These are phyloP conservation scores for Eremophila alpestris DNA, from an alignment of 2,797 vertebrate genomes.

Conservation along the genomic window DNA sequence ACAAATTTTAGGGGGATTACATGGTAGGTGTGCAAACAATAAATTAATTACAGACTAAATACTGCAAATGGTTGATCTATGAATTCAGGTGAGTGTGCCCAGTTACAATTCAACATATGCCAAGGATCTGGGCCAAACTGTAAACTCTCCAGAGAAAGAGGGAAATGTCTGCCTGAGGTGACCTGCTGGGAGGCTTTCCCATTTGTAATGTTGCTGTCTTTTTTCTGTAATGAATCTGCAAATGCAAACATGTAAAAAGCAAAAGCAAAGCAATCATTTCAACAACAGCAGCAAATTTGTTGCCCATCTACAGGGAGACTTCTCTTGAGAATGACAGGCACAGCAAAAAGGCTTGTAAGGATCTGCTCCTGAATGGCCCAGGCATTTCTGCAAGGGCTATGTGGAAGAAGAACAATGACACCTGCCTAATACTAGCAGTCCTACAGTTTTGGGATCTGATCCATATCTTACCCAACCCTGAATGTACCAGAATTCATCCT, in stretches of 20 bases:
- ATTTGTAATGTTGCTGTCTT: not conserved
- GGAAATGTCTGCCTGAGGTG: not conserved
- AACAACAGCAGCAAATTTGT: not conserved
- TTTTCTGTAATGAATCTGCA: not conserved
- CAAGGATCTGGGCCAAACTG: not conserved
- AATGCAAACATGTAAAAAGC: not conserved
- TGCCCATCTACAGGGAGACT: not conserved
- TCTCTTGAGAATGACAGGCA: not conserved
- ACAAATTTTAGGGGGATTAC: not conserved
- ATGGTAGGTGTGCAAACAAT: not conserved
- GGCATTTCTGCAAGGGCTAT: not conserved
- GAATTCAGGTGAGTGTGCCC: not conserved
- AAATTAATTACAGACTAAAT: not conserved
- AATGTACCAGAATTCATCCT: not conserved
- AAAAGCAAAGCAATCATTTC: not conserved
- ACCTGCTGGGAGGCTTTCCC: not conserved
- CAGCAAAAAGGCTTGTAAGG: not conserved
- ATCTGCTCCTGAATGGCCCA: not conserved
- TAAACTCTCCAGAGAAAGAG: not conserved
- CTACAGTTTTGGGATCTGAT: not conserved
- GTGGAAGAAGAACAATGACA: not conserved
- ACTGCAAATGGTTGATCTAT: not conserved
- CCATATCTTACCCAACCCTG: not conserved
- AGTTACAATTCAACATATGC: rapidly evolving
- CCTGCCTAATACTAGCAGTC: not conserved